Percentiles rank a stretch among this genome's conserved stretches.
Conservation (phyloP, 1,140 invertebrate genomes). For the Xylocopa sonorina region DNA sequence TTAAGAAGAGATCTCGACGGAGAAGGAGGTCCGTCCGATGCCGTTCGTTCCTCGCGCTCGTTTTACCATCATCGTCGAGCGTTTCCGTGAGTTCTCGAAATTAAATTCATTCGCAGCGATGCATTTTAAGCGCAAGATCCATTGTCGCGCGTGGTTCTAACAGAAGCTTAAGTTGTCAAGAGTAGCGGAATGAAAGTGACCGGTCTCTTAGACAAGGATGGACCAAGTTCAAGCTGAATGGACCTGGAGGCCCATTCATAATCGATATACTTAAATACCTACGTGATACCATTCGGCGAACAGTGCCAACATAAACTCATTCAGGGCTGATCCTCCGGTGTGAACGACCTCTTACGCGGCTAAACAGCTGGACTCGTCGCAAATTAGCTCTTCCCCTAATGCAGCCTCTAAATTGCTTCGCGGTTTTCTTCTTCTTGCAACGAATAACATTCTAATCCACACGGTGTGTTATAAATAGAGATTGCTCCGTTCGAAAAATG, state of each 20-base stretch:
- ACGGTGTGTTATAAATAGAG: no score
- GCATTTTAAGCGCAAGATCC: no score
- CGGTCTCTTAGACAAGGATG: constrained; percentile 63
- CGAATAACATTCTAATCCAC: no score
- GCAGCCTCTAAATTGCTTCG: no score
- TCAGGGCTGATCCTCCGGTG: constrained; percentile 39
- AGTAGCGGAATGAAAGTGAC: constrained; percentile 71
- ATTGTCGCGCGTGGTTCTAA: constrained; percentile 45
- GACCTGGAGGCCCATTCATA: constrained; percentile 73
- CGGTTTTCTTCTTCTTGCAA: no score
- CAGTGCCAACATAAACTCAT: constrained; percentile 57
- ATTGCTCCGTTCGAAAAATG: no score
- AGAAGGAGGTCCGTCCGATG: background rate
- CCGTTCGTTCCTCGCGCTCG: background rate
- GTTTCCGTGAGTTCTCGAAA: no score
- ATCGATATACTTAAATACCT: constrained; percentile 69
- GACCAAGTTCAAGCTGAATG: constrained; percentile 75
- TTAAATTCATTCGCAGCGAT: no score
- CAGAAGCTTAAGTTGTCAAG: constrained; percentile 55
- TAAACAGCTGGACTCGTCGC: constrained; percentile 7
- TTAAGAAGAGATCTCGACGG: no score
- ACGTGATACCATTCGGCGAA: constrained; percentile 59
- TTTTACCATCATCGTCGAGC: constrained; percentile 13
- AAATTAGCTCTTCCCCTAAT: background rate
- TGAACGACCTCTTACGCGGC: constrained; percentile 35